Evolutionary conservation across 2,888 invertebrate species (phyloP), one percentile per base, ranked within the genome.

Genomic region (Sphaerophoria taeniata): DNA sequence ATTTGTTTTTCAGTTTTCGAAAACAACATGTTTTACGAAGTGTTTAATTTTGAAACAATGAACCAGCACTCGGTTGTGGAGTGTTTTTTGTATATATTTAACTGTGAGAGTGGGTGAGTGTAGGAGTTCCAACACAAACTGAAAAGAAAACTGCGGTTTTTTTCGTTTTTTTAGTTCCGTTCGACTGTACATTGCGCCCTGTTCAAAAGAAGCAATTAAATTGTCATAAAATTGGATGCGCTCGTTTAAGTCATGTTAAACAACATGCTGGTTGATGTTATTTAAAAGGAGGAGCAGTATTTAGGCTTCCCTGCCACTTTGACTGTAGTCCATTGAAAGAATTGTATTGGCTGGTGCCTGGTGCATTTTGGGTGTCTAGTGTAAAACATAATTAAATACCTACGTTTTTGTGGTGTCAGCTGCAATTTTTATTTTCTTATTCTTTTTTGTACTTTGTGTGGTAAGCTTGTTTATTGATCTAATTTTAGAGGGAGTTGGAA

Each of bases 191-290:
- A n/a, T n/a, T n/a, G n/a, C n/a, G n/a, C n/a, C 53, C 73, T 77
- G 81, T 85, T 81, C 81, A 81, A 85, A 81, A 73, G 81, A 81
- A 81, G 76, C 85, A 85, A 85, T 85, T 85, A 85, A 85, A 85
- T 81, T 85, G 76, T 85, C 85, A 85, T 85, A 81, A 81, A 81
- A 81, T 80, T 76, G 81, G 81, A 81, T 85, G 76, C 76, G 69
- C 76, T 72, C 76, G 76, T 56, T 85, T 85, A 81, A 85, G 73
- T 81, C 85, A 53, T 85, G 85, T 81, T 85, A 51, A n/a, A n/a
- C n/a, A 80, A 85, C 85, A 85, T 56, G 61, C 39, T 39, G 63
- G 76, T 76, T 70, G 73, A 36, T 36, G 36, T 53, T 34, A 43
- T 6, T 43, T 43, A 9, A 43, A 76, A 63, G 67, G 24, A 4